A percentile compares a stretch with the other conserved stretches of the same genome.
phyloP scores from a whole-genome alignment of 2,113 vertebrate genomes.

The Tragelaphus buxtoni region DNA sequence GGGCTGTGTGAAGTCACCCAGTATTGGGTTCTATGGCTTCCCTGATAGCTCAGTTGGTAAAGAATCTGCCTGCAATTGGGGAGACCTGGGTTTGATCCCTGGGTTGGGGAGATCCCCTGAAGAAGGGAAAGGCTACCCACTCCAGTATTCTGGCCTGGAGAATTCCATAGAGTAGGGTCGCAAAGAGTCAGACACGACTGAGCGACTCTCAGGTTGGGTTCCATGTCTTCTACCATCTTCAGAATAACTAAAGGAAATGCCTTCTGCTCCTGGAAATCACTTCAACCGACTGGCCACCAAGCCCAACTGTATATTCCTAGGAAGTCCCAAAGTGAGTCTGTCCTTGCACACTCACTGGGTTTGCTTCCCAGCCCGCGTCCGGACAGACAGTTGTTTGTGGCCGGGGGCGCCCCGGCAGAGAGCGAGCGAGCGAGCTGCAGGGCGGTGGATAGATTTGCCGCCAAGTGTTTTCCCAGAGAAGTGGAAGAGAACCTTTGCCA shows the following conservation, averaged over 20 bases:
- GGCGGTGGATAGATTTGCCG: background rate
- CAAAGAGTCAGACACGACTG: background rate
- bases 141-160: background rate
- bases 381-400: slow-evolving; percentile 38
- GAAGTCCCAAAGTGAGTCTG: background rate
- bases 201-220: background rate
- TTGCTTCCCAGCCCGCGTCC: background rate
- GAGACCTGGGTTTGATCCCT: background rate
- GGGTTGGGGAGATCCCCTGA: background rate
- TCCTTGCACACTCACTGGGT: background rate
- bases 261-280: background rate
- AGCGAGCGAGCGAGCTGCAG: background rate
- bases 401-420: background rate
- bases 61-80: background rate
- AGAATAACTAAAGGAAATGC: background rate
- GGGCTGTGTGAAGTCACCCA: background rate
- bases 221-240: background rate
- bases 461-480: slow-evolving; percentile 61
- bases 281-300: background rate
- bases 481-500: slow-evolving; percentile 60
- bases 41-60: background rate
- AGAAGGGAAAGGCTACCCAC: background rate
- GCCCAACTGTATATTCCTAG: background rate
- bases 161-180: background rate
- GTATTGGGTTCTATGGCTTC: background rate